Evolutionary conservation across 2,888 invertebrate genomes (phyloP).

Genomic region (Sipha maydis): DNA sequence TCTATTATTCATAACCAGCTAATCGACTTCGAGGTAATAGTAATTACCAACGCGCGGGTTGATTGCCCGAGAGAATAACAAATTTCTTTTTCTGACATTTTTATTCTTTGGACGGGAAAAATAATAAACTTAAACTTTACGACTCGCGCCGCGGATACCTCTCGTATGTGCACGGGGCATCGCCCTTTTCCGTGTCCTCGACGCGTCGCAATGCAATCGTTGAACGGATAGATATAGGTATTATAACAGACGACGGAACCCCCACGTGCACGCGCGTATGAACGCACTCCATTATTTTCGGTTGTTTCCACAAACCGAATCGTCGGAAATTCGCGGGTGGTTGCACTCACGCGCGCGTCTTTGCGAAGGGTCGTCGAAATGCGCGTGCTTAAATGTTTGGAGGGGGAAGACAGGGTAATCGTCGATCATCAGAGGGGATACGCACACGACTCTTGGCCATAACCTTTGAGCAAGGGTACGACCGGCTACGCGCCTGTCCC

Average conservation of each 20-base stretch:
- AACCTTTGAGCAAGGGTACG: conserved; percentile 38
- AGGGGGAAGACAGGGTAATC: no score
- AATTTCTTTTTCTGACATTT: background rate
- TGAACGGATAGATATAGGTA: no score
- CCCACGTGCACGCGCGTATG: background rate
- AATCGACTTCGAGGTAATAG: background rate
- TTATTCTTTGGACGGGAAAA: background rate
- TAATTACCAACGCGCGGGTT: background rate
- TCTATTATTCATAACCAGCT: background rate
- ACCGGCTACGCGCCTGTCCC: conserved; percentile 26
- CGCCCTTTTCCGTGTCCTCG: conserved; percentile 2
- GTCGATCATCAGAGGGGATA: background rate
- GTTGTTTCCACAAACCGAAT: background rate
- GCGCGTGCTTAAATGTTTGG: no score
- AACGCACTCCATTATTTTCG: background rate
- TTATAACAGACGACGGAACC: background rate
- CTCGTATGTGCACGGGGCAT: background rate
- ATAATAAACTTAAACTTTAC: background rate
- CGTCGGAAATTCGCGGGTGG: background rate
- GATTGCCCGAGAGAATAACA: background rate
- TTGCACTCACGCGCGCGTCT: conserved; percentile 3
- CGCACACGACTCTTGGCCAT: conserved; percentile 34
- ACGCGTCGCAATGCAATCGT: no score
- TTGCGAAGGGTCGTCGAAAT: conserved; percentile 2
- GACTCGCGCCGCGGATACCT: background rate